Evolutionary conservation across 2,113 vertebrate genomes (phyloP), one percentile per base, ranked within the genome.

Genomic region (Cranoglanis bouderius): DNA sequence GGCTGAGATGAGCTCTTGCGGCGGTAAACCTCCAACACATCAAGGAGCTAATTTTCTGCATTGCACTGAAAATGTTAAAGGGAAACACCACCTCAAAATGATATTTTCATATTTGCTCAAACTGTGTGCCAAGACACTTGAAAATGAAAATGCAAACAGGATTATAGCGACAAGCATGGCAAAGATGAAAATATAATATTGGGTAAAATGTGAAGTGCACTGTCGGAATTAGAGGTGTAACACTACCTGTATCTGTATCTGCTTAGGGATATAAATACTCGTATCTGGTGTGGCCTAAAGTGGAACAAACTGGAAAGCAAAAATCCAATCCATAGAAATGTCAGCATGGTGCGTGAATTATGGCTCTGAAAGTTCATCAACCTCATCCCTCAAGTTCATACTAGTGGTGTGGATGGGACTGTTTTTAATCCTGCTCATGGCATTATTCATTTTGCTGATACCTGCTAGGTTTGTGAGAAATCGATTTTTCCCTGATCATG

Each of bases 1-100:
- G 85, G 77, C 82, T 49, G 88, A 89, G 77, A 77, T 72, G 67
- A 83, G 70, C 74, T 91, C 82, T 85, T 19, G 85, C 65, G 29
- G 85, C 90, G 10, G 82, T 77, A 86, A 67, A 87, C 63, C 65
- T 63, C 70, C 65, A n/a, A 85, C 61, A 86, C 84, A 55, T 63
- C 43, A 63, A 24, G 55, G 24, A 81, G 82, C 49, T 89, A 55
- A 74, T 61, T 55, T 85, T 26, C 85, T 80, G 16, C 38, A 51
- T 19, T 12, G 13, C 14, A 65, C 67, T 26, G 32, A 82, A 53
- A 49, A 26, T 24, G 59, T 74, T 74, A 88, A 57, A 88, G 65
- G 63, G 63, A 55, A 59, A n/a, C 14, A n/a, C 19, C 2, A 24
- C 5, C 51, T 26, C 19, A 1, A 83, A 88, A 65, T 51, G 2